Conservation (phyloP, 2,113 vertebrate species). For the Mormyrus lacerda region DNA sequence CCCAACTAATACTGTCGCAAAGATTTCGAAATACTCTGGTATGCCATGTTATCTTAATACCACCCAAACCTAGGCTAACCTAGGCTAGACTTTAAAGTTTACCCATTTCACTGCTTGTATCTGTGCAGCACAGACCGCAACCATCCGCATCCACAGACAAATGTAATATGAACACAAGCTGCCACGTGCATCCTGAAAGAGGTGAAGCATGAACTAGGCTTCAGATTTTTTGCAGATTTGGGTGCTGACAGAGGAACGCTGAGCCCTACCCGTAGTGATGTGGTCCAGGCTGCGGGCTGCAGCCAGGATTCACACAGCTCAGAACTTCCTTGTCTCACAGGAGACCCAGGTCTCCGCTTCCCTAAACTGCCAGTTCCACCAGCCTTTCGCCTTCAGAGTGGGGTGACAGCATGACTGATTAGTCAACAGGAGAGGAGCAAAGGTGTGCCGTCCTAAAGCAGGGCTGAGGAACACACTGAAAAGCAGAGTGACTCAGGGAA, state of each 20-base stretch:
- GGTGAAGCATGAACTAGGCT: not conserved
- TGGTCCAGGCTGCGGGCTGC: not conserved
- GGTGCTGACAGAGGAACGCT: not conserved
- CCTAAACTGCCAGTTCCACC: not conserved
- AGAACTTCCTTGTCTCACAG: not conserved
- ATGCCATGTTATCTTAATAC: not conserved
- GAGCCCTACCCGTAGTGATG: not conserved
- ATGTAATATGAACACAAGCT: not conserved
- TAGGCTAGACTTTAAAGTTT: too few species aligned
- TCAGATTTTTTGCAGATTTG: not conserved
- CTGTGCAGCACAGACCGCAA: not conserved
- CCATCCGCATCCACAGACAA: too few species aligned
- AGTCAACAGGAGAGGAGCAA: not conserved
- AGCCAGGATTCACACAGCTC: not conserved
- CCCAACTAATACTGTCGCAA: too few species aligned
- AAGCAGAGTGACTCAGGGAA: not conserved
- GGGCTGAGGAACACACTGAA: not conserved
- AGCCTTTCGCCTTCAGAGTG: not conserved
- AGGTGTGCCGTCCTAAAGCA: not conserved
- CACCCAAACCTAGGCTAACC: not conserved
- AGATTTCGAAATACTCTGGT: too few species aligned
- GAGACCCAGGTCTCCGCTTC: not conserved
- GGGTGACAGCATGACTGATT: not conserved
- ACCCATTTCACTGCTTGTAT: not conserved
- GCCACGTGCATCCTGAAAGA: not conserved